These are phyloP conservation scores for Leptopterna dolabrata DNA, from an alignment of 2,888 invertebrate species.

Conservation along the genomic window DNA sequence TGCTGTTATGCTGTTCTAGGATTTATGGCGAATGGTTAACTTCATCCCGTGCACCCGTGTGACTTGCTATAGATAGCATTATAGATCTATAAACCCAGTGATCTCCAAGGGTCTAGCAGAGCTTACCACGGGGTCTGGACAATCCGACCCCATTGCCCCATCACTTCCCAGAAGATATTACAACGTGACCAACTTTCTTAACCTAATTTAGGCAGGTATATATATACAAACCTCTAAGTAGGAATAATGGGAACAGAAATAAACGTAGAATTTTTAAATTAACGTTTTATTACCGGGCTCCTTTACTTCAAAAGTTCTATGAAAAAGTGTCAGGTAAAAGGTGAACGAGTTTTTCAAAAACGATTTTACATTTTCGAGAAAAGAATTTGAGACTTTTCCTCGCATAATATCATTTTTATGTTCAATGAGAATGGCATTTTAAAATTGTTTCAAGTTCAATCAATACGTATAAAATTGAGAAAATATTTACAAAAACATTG, in stretches of 20 bases:
- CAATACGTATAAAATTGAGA: constrained; percentile 48
- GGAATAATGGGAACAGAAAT: not conserved
- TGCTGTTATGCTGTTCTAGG: too few species aligned
- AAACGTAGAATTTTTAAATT: not conserved
- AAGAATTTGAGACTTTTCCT: not conserved
- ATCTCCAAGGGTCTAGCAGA: too few species aligned
- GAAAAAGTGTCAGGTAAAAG: constrained; percentile 24
- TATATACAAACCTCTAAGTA: not conserved
- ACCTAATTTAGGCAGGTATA: not conserved
- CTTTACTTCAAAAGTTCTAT: not conserved
- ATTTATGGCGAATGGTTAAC: too few species aligned
- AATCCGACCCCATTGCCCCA: too few species aligned
- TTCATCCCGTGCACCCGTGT: too few species aligned
- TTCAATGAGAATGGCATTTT: constrained; percentile 44
- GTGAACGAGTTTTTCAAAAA: constrained; percentile 3
- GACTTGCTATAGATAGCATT: too few species aligned
- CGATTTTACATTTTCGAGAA: not conserved
- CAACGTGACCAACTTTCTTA: too few species aligned
- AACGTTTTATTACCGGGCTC: constrained; percentile 44
- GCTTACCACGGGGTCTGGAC: too few species aligned
- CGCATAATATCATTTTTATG: constrained; percentile 13
- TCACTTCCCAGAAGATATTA: too few species aligned
- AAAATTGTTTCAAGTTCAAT: constrained; percentile 21
- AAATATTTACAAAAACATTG: constrained; percentile 48
- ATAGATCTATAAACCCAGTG: too few species aligned